phyloP scores from a whole-genome alignment of 2,888 invertebrate genomes.

The Catocala fraxini region DNA sequence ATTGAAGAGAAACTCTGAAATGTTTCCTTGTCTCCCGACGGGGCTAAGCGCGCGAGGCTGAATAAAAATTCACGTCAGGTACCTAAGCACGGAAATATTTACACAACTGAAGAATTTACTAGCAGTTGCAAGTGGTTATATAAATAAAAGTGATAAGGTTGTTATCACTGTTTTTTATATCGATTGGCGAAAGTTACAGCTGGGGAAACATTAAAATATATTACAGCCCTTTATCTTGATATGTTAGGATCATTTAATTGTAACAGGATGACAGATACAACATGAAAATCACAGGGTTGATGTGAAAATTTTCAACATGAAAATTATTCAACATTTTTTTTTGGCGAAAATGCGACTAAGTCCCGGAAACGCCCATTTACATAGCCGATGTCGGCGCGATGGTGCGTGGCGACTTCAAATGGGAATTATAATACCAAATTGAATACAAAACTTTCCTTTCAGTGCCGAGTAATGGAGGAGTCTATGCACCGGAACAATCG shows the following conservation, averaged over 20 bases:
- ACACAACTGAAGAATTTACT: conserved; percentile 73
- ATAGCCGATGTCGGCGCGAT: conserved; percentile 87
- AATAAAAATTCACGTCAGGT: conserved; percentile 84
- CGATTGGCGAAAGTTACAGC: conserved; percentile 36
- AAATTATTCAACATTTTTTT: conserved; percentile 71
- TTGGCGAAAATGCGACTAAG: conserved; percentile 80
- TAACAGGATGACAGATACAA: not conserved
- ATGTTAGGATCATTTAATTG: not conserved
- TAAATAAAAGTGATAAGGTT: conserved; percentile 69
- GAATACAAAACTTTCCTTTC: conserved; percentile 89
- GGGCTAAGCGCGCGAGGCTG: conserved; percentile 69
- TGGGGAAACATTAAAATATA: conserved; percentile 16
- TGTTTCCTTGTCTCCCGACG: conserved; percentile 81
- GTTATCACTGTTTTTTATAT: conserved; percentile 48
- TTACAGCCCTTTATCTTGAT: conserved; percentile 2
- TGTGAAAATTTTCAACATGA: conserved; percentile 61
- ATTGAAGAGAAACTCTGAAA: conserved; percentile 85
- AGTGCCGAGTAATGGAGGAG: conserved; percentile 87
- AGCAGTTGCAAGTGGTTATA: conserved; percentile 63
- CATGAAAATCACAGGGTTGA: conserved; percentile 49
- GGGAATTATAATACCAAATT: conserved; percentile 89
- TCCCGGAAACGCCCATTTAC: conserved; percentile 86
- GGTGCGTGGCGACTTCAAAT: conserved; percentile 88
- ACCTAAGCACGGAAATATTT: conserved; percentile 75
- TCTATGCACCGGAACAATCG: conserved; percentile 87